These are phyloP conservation scores for Atrina japonica DNA, from an alignment of 2,888 invertebrate genomes.

Conservation along the genomic window DNA sequence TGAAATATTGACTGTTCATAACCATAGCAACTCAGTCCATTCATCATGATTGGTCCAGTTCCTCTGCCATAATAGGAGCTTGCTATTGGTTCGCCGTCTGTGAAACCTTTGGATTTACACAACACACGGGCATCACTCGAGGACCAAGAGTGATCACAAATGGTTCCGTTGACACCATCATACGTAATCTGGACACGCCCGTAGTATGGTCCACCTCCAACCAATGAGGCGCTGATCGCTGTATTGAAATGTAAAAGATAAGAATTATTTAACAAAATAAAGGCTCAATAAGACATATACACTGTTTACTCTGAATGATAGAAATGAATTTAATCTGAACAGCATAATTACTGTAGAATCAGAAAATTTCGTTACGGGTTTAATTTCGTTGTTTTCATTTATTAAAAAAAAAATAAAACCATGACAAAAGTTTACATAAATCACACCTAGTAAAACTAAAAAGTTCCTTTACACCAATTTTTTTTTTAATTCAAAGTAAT, in stretches of 20 bases:
- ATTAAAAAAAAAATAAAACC: too few species aligned
- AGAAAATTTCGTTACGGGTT: too few species aligned
- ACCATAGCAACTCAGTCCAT: constrained; percentile 62
- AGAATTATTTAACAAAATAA: background rate
- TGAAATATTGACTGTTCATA: constrained; percentile 60
- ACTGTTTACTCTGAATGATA: too few species aligned
- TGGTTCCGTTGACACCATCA: constrained; percentile 61
- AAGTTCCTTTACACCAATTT: too few species aligned
- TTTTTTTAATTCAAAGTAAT: too few species aligned
- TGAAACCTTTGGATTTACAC: constrained; percentile 61
- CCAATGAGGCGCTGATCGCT: constrained; percentile 55
- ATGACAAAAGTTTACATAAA: too few species aligned
- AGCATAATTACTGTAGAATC: too few species aligned
- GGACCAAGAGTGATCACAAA: constrained; percentile 69
- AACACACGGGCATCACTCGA: constrained; percentile 67
- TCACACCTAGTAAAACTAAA: too few species aligned
- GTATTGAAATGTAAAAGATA: constrained; percentile 5
- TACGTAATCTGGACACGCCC: constrained; percentile 67
- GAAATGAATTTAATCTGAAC: too few species aligned
- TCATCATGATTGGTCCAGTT: constrained; percentile 63
- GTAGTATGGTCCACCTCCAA: constrained; percentile 59
- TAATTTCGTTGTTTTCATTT: too few species aligned
- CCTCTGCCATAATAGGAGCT: constrained; percentile 62
- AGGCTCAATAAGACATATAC: background rate
- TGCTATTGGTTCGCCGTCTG: constrained; percentile 59